Evolutionary conservation across 2,797 vertebrate species (phyloP).

Genomic region (Chaenodraco wilsoni): DNA sequence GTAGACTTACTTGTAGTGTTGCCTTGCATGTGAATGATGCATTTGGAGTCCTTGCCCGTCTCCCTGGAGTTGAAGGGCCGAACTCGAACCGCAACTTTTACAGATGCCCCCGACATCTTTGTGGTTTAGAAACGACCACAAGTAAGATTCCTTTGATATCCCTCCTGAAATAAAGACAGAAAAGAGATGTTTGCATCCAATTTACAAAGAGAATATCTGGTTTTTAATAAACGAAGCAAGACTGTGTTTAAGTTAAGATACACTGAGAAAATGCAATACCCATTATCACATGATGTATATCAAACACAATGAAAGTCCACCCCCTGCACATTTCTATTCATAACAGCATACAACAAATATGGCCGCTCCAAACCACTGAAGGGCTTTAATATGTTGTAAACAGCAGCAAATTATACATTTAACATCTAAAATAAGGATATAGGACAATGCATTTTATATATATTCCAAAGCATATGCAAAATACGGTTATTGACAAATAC

Average conservation of each 20-base stretch:
- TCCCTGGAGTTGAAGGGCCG: constrained; percentile 98
- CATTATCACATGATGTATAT: constrained; percentile 22
- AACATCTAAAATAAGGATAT: constrained; percentile 11
- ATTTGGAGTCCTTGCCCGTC: constrained; percentile 96
- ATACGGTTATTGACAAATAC: neutral
- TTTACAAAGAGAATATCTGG: neutral
- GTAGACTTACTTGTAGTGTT: constrained; percentile 93
- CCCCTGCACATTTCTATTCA: constrained; percentile 28
- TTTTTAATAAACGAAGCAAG: neutral
- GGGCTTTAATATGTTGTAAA: constrained; percentile 51
- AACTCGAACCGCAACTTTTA: constrained; percentile 97
- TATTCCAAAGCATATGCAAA: neutral
- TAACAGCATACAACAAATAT: constrained; percentile 65
- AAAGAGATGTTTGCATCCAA: constrained; percentile 10
- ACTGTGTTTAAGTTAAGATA: neutral
- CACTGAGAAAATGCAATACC: neutral
- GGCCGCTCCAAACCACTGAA: constrained; percentile 52
- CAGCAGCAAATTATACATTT: constrained; percentile 17
- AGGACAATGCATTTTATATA: neutral
- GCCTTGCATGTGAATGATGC: constrained; percentile 99
- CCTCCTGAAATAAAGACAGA: constrained; percentile 63
- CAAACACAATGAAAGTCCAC: constrained; percentile 32
- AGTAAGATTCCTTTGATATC: constrained; percentile 51
- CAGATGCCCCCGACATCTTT: constrained; percentile 97
- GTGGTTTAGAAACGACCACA: constrained; percentile 52